Base-by-base conservation (phyloP, 2,113 vertebrate species). In the Pachycephala philippinensis region DNA sequence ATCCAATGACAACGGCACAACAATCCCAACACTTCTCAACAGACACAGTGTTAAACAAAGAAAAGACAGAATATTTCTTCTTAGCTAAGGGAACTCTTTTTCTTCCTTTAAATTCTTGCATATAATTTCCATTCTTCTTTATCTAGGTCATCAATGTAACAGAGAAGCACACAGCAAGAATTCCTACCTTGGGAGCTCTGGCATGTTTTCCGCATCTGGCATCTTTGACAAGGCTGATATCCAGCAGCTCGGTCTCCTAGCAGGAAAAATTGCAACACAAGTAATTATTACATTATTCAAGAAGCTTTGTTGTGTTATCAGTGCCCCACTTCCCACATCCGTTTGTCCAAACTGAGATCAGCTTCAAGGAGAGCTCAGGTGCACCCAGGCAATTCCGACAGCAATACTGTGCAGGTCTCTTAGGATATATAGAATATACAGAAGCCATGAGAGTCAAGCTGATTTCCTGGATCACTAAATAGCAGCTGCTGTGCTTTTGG, bases 221-320 rank as follows among this genome's bases (percentile, higher is more conserved):
- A 95, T 99, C 99, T 93, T 98, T 99, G 95, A 99, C 98, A 28
- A 98, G 97, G 83, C 98, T 98, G 92, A 99, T 97, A 95, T 99
- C 99, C 72, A 99, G 97, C 94, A 99, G 97, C 74, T 99, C 99
- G 1, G 98, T 98, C 96, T 99, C 99, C 98, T 99, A 92, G 65
- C 97, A 97, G 50, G 47, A 95, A 97, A 95, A 95, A 95, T 64
- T 33, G 49, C 50, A 93, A 94, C 13, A 89, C 13, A 79, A n/a
- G 23, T 37, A 23, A 86, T 80, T 82, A 92, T 13, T 56, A 63
- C 35, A 68, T 69, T 17, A 86, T 52, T 66, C 60, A 61, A 66
- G 68, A 71, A 71, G 50, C 22, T 16, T 33, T 26, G 28, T 6
- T 74, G 35, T 52, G 28, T 63, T 89, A 66, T n/a, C 60, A 45